Evolutionary conservation across 2,888 invertebrate genomes (phyloP).

Genomic region (Dolomedes plantarius): DNA sequence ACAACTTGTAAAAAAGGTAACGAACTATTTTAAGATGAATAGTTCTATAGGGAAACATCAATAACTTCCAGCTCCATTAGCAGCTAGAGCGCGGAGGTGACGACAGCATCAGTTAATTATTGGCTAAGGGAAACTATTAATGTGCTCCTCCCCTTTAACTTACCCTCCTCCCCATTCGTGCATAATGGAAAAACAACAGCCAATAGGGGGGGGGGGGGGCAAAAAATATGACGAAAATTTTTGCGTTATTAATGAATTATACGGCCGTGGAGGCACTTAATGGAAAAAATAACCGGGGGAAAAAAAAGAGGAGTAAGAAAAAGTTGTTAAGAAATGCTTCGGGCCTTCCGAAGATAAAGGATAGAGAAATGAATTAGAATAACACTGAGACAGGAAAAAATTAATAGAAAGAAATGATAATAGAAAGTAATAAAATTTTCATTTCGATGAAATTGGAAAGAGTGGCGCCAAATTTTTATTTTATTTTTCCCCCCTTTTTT

Average conservation of each 20-base stretch:
- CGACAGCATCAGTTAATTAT: slow-evolving; percentile 67
- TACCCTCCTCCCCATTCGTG: neutral
- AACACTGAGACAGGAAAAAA: slow-evolving; percentile 33
- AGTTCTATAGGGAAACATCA: slow-evolving; percentile 51
- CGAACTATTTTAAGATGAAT: slow-evolving; percentile 61
- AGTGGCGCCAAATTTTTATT: neutral
- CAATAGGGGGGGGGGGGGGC: slow-evolving; percentile 32
- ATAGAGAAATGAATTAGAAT: slow-evolving; percentile 60
- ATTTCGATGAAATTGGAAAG: slow-evolving; percentile 14
- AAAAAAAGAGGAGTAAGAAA: slow-evolving; percentile 15
- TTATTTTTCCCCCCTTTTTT: neutral
- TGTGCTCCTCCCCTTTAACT: slow-evolving; percentile 36
- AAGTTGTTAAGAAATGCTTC: slow-evolving; percentile 40
- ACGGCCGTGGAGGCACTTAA: slow-evolving; percentile 40
- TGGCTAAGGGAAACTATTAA: slow-evolving; percentile 70
- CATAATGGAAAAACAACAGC: slow-evolving; percentile 70
- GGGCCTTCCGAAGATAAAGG: slow-evolving; percentile 31
- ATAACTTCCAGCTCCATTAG: slow-evolving; percentile 66
- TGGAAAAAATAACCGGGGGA: slow-evolving; percentile 30
- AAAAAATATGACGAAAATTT: slow-evolving; percentile 53
- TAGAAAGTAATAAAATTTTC: slow-evolving; percentile 64
- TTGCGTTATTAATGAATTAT: slow-evolving; percentile 69
- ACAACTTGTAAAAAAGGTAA: slow-evolving; percentile 35
- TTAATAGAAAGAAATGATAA: slow-evolving; percentile 62
- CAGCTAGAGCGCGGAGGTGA: slow-evolving; percentile 27